A percentile compares a stretch with the other conserved stretches of the same genome.
Evolutionary conservation across 2,113 vertebrate species (phyloP).

Genomic region (Caloenas nicobarica): DNA sequence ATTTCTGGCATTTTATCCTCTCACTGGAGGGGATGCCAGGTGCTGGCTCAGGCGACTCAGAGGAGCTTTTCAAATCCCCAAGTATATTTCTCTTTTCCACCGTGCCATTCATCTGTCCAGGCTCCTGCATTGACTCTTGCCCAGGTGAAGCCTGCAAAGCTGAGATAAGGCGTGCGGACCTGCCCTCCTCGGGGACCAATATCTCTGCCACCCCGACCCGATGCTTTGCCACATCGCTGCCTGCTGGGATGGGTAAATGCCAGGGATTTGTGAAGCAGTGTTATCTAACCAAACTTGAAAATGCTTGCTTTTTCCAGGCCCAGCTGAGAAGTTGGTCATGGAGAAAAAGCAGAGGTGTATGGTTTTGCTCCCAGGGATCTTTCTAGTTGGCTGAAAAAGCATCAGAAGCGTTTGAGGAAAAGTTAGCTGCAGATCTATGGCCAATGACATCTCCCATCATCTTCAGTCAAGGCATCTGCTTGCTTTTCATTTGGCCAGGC

Average conservation of each 20-base stretch:
- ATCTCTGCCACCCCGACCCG: fast-evolving
- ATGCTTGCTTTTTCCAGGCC: background rate
- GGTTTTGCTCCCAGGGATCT: background rate
- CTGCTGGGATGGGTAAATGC: background rate
- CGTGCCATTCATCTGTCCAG: background rate
- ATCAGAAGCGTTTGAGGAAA: background rate
- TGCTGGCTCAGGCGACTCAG: background rate
- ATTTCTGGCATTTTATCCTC: background rate
- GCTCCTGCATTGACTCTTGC: background rate
- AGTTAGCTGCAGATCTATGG: background rate
- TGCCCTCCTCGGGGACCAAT: background rate
- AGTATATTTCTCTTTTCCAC: background rate
- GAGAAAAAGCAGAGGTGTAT: background rate
- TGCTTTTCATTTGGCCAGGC: background rate
- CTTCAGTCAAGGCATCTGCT: background rate
- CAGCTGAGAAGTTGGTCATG: background rate
- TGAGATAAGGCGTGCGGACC: background rate
- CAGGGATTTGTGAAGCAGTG: background rate
- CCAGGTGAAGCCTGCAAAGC: background rate
- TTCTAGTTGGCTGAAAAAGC: background rate
- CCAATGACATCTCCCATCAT: background rate
- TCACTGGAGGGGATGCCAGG: background rate
- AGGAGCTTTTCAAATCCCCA: background rate
- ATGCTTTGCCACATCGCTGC: background rate
- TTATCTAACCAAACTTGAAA: background rate